Evolutionary conservation across 2,113 vertebrate species (phyloP).

Genomic region (Oryzias curvinotus): DNA sequence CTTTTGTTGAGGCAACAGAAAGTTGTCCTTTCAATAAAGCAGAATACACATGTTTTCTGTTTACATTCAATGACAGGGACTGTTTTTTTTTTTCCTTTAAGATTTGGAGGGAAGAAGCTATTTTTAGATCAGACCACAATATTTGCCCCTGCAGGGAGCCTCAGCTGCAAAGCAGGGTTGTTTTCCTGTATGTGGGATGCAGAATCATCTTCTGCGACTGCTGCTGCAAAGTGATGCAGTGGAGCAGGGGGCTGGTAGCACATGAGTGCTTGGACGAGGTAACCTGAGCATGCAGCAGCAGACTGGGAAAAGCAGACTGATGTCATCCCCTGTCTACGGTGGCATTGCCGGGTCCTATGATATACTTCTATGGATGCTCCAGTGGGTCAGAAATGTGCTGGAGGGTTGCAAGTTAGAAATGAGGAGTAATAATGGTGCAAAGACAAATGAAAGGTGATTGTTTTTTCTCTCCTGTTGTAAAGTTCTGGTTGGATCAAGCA

Average conservation of each 20-base stretch:
- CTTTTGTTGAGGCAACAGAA: too few species aligned
- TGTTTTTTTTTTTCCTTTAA: slow-evolving; percentile 19
- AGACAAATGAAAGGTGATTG: background rate
- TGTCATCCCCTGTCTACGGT: slow-evolving; percentile 43
- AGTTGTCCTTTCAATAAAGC: background rate
- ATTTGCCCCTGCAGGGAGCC: slow-evolving; percentile 35
- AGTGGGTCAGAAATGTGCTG: slow-evolving; percentile 5
- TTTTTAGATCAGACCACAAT: slow-evolving; percentile 50
- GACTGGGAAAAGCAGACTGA: slow-evolving; percentile 45
- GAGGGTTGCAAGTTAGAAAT: slow-evolving; percentile 13
- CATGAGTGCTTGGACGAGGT: slow-evolving; percentile 49
- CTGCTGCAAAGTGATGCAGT: slow-evolving; percentile 78
- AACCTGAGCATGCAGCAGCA: slow-evolving; percentile 60
- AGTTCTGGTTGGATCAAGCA: too few species aligned
- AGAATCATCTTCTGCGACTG: slow-evolving; percentile 33
- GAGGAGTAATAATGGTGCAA: background rate
- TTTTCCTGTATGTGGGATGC: slow-evolving; percentile 55
- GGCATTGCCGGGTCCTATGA: slow-evolving; percentile 20
- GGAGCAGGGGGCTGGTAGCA: slow-evolving; percentile 49
- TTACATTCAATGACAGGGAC: slow-evolving; percentile 12
- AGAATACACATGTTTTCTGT: background rate
- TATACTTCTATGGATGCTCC: too few species aligned
- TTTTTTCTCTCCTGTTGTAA: too few species aligned
- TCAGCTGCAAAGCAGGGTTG: slow-evolving; percentile 48
- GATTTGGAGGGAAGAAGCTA: slow-evolving; percentile 37